Evolutionary conservation across 1,140 invertebrate genomes (phyloP), one percentile per base, ranked within the genome.

Genomic region (Drosophila oshimai): DNA sequence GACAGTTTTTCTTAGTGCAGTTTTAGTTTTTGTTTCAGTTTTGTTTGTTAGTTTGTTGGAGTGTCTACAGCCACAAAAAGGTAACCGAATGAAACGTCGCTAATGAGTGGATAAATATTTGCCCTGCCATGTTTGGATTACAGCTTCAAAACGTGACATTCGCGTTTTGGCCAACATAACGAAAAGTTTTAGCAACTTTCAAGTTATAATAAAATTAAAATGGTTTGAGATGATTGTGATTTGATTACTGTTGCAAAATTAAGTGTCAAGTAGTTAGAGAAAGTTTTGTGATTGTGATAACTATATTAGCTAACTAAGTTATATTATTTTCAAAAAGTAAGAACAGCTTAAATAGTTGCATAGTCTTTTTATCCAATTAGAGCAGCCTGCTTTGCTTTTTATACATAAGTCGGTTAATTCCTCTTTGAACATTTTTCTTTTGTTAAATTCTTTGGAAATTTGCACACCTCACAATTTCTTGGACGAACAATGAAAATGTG

Each of bases 61-160:
- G 49, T 49, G 42, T 41, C 24, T 15, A n/a, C 22, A 22, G 22
- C 37, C 45, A 61, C 46, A 44, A 68, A 62, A 75, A 72, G 74
- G 68, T 78, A 57, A 53, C 53, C 22, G 31, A 67, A 45, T 58
- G 54, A 73, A 58, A 50, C 57, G 49, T 45, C 51, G 74, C 61
- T 78, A 73, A 78, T 68, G 53, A 78, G 61, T 78, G 49, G 46
- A 72, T 73, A 78, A 78, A 78, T 47, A 78, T 73, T 78, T 77
- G 58, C 72, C 24, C 22, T 7, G 42, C 28, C 18, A 62, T 49
- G 49, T 45, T 74, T 51, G 41, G 12, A 51, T 65, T 33, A 28
- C 34, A 61, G 29, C 26, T 47, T 34, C 24, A 26, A 41, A 28
- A 74, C 64, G 47, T 75, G 72, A 75, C 47, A 55, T 28, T 5